Evolutionary conservation across 2,113 vertebrate species (phyloP).

Genomic region (Limanda limanda): DNA sequence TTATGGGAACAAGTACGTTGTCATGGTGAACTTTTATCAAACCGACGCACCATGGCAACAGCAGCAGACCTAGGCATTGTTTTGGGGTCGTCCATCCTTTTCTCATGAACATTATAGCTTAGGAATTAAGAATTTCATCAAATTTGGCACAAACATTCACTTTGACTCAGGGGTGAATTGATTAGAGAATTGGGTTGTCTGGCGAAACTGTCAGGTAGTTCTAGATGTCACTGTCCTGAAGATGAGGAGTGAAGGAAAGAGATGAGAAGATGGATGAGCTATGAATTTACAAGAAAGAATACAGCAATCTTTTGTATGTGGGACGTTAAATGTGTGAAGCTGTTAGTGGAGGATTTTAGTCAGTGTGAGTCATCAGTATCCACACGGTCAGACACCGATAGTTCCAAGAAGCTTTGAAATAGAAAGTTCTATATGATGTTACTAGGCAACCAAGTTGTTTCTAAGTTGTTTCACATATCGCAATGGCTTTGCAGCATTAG

Average conservation of each 20-base stretch:
- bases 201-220: not conserved
- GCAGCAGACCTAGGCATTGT: not conserved
- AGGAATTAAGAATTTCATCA: not conserved
- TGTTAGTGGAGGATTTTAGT: constrained; percentile 9
- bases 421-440: constrained; percentile 14
- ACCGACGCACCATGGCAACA: not conserved
- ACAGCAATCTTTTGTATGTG: not conserved
- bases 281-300: not conserved
- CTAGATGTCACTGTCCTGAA: not conserved
- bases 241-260: no score
- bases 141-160: not conserved
- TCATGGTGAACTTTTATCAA: not conserved
- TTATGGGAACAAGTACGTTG: not conserved
- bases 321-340: not conserved
- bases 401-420: constrained; percentile 6
- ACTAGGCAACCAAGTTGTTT: constrained; percentile 37
- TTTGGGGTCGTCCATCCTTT: not conserved
- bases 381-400: not conserved
- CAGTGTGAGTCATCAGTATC: constrained; percentile 27
- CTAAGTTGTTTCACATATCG: constrained; percentile 2
- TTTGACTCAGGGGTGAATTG: not conserved
- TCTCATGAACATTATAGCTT: not conserved
- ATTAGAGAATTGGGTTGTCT: not conserved
- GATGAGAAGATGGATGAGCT: no score
- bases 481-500: no score